Base-by-base conservation (phyloP, 2,888 invertebrate species). In the Eretmocerus hayati region DNA sequence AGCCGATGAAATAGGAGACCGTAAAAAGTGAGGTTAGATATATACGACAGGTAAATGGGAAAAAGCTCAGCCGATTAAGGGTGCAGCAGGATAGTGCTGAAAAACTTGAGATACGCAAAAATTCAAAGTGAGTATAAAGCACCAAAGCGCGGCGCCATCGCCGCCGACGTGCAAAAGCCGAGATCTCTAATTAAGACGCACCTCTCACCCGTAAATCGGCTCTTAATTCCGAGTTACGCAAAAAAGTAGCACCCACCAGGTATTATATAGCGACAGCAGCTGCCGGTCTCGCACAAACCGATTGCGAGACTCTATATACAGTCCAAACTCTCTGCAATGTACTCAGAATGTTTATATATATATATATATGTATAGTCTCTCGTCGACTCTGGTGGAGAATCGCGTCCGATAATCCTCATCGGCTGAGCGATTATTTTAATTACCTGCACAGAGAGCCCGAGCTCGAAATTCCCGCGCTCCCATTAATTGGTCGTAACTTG, bases 171-270 rank as follows among this genome's bases (percentile, higher is more conserved):
- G n/a, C n/a, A n/a, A n/a, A n/a, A n/a, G n/a, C n/a, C n/a, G n/a
- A n/a, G n/a, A n/a, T n/a, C 33, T 52, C 56, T 57, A 59, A 59
- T 59, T 59, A 56, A 59, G 57, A 56, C 48, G 55, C 58, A 49
- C 47, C 52, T 49, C 38, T n/a, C 48, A 32, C 31, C 50, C 53
- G 58, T 58, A 55, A 57, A 56, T 57, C 54, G 57, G 31, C 46
- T 36, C 48, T 54, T 50, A 48, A 52, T 56, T 56, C 45, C 44
- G 42, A 13, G 42, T 51, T 53, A 52, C 53, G 48, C 45, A 58
- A 55, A 44, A 50, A 51, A 58, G 36, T 35, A 43, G 19, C 41
- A 42, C 46, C 32, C 35, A 20, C 19, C 19, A 6, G 20, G 15
- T 19, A 8, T 6, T n/a, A n/a, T n/a, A n/a, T n/a, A 19, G 40